These are phyloP conservation scores for Cetonia aurata DNA, from an alignment of 2,888 invertebrate species.

Conservation along the genomic window DNA sequence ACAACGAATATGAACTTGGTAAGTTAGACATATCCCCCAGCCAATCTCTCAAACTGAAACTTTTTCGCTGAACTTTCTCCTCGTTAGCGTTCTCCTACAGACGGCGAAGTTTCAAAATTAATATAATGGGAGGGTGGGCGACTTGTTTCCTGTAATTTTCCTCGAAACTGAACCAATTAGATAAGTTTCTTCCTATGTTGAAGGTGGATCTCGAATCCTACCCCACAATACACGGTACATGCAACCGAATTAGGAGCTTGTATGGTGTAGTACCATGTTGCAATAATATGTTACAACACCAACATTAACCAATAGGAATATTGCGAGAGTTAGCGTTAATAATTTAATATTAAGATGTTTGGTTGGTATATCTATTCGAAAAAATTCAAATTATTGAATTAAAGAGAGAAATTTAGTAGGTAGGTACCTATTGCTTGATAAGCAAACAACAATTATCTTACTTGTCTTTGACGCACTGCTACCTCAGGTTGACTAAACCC, in stretches of 20 bases:
- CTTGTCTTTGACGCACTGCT: no score
- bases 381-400: no score
- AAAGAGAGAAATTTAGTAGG: no score
- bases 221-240: neutral
- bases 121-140: conserved; percentile 22
- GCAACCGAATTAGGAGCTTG: conserved; percentile 6
- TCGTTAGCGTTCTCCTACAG: conserved; percentile 17
- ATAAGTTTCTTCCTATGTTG: conserved; percentile 26
- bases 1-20: no score
- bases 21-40: no score
- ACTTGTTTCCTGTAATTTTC: conserved; percentile 32
- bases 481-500: neutral
- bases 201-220: neutral
- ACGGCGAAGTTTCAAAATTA: conserved; percentile 32
- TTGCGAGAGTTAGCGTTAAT: no score
- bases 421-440: no score
- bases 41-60: conserved; percentile 3
- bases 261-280: neutral
- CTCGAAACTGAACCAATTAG: conserved; percentile 35
- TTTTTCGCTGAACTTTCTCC: conserved; percentile 13
- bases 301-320: no score
- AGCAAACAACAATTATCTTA: no score
- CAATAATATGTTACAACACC: conserved; percentile 7
- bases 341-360: no score
- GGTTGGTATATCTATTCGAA: no score